Evolutionary conservation across 2,888 invertebrate species (phyloP).

Genomic region (Chelonus formosanus): DNA sequence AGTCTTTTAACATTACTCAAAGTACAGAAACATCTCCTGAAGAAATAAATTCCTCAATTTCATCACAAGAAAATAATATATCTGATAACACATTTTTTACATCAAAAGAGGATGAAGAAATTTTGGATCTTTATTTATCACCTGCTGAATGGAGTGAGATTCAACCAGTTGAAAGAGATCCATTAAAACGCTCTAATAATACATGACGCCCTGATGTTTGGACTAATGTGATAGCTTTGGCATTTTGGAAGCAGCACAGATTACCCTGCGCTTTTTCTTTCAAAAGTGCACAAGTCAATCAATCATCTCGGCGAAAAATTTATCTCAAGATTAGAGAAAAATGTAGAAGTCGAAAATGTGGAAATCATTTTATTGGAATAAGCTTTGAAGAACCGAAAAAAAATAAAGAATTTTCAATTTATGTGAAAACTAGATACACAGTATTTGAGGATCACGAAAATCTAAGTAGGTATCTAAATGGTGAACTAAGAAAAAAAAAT

Average conservation of each 20-base stretch:
- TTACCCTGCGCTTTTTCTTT: background rate
- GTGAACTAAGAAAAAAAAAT: background rate
- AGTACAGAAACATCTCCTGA: too few species aligned
- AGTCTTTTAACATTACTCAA: background rate
- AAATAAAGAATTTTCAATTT: background rate
- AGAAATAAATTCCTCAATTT: too few species aligned
- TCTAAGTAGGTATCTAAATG: background rate
- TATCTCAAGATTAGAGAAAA: background rate
- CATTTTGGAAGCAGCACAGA: conserved; percentile 4
- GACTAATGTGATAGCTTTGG: background rate
- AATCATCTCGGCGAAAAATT: background rate
- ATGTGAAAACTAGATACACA: background rate
- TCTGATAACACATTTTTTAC: too few species aligned
- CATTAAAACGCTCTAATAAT: background rate
- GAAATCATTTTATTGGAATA: background rate
- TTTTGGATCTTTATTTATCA: too few species aligned
- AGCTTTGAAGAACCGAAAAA: background rate
- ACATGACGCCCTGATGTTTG: background rate
- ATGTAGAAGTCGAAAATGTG: background rate
- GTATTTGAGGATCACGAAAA: background rate
- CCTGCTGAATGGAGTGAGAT: background rate
- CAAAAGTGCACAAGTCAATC: background rate
- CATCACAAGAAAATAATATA: too few species aligned
- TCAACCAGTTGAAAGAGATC: background rate
- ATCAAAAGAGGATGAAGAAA: too few species aligned